phyloP scores from a whole-genome alignment of 2,888 invertebrate species.

The Pseudeuparius sepicola region DNA sequence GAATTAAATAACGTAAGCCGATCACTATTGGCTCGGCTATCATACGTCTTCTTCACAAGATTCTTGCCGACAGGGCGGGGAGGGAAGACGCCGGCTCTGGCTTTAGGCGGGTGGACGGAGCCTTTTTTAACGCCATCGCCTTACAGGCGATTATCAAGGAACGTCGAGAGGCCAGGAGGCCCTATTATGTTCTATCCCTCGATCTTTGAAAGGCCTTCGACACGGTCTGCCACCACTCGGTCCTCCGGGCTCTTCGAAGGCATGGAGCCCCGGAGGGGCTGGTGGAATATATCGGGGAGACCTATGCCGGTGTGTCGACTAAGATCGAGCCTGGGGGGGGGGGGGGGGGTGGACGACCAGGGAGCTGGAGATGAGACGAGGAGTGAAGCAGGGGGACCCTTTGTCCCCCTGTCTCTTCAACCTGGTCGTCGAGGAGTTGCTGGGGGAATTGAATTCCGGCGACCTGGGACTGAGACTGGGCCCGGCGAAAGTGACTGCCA shows the following conservation, averaged over 20 bases:
- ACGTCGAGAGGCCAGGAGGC: conserved; percentile 2
- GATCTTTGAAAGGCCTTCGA: conserved; percentile 23
- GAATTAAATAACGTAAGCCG: conserved; percentile 5
- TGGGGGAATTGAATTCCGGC: too few relatives aligned
- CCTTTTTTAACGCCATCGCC: conserved; percentile 16
- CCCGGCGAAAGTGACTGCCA: too few relatives aligned
- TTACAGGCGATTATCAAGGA: conserved; percentile 14
- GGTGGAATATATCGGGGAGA: too few relatives aligned
- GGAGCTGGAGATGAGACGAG: too few relatives aligned
- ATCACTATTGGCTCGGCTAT: conserved; percentile 17
- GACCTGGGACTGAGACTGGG: too few relatives aligned
- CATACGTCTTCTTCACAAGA: conserved; percentile 12
- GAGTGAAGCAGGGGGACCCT: too few relatives aligned
- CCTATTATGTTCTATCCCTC: conserved; percentile 15
- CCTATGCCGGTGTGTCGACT: too few relatives aligned
- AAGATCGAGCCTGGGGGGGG: too few relatives aligned
- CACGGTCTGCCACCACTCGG: conserved; percentile 17
- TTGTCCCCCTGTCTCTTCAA: too few relatives aligned
- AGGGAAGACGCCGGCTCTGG: conserved; percentile 18
- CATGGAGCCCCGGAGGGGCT: too few relatives aligned
- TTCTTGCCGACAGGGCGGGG: conserved; percentile 11
- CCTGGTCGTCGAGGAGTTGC: too few relatives aligned
- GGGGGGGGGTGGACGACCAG: too few relatives aligned
- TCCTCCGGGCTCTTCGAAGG: conserved; percentile 15
- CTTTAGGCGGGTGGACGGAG: conserved; percentile 18